phyloP scores from a whole-genome alignment of 1,140 invertebrate species.

The Piezodorus guildinii region DNA sequence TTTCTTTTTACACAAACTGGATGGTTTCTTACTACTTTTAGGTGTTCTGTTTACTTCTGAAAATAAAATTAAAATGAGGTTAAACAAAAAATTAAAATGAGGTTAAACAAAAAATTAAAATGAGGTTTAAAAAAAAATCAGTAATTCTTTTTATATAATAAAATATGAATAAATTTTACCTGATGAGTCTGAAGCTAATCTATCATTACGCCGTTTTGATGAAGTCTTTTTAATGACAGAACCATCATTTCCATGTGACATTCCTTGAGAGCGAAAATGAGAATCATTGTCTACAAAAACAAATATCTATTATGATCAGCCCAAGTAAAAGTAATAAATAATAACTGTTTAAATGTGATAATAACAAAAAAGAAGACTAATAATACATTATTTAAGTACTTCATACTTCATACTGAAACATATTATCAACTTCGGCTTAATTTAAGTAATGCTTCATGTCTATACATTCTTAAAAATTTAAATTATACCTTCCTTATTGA shows the following conservation, averaged over 20 bases:
- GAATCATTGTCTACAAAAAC: background rate
- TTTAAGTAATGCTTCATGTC: background rate
- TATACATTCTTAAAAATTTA: background rate
- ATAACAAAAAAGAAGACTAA: too few species aligned
- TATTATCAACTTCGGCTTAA: background rate
- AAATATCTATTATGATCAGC: too few species aligned
- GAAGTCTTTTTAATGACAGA: conserved; percentile 20
- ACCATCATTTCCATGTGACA: background rate
- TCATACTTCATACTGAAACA: background rate
- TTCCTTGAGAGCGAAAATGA: background rate
- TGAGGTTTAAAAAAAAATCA: background rate
- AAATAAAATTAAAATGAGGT: background rate
- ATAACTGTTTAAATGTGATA: background rate
- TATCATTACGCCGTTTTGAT: background rate
- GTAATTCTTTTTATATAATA: background rate
- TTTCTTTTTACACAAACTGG: conserved; percentile 33
- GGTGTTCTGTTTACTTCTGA: conserved; percentile 24
- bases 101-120: background rate
- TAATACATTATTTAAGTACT: too few species aligned
- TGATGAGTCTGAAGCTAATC: conserved; percentile 6
- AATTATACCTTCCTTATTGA: too few species aligned
- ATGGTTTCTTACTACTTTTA: conserved; percentile 30
- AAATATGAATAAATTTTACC: background rate
- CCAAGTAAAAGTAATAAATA: background rate
- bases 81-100: background rate